Percentiles rank a stretch among this genome's conserved stretches.
Conservation (phyloP, 1,140 invertebrate genomes). For the Sinella curviseta region DNA sequence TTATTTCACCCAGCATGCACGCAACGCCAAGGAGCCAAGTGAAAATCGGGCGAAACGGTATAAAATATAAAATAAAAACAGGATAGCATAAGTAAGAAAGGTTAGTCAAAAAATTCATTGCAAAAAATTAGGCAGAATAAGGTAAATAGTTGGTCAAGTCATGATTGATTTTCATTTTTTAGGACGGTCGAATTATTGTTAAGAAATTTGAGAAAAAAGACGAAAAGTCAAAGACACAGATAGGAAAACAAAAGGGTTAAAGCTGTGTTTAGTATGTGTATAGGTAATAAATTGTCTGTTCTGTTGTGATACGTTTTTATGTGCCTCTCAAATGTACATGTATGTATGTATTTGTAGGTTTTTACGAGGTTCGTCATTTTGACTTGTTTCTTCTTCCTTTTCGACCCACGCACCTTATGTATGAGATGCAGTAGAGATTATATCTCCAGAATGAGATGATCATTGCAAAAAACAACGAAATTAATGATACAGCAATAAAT, state of each 20-base stretch:
- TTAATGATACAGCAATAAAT: conserved; percentile 11
- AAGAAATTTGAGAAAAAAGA: background rate
- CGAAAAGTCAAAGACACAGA: background rate
- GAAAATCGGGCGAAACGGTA: too few relatives aligned
- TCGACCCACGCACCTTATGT: background rate
- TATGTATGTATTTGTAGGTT: too few relatives aligned
- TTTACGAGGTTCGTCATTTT: too few relatives aligned
- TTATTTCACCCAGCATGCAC: background rate
- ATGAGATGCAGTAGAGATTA: too few relatives aligned
- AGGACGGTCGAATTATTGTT: too few relatives aligned
- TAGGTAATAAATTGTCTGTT: too few relatives aligned
- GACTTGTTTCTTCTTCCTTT: background rate
- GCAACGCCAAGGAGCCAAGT: background rate
- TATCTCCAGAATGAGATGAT: too few relatives aligned
- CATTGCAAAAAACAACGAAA: background rate
- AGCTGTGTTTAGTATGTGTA: background rate
- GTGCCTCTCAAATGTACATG: too few relatives aligned
- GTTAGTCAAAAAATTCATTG: too few relatives aligned
- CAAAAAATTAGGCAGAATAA: too few relatives aligned
- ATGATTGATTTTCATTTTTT: too few relatives aligned
- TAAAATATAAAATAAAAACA: conserved; percentile 1
- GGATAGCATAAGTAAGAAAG: conserved; percentile 14
- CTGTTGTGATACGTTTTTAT: too few relatives aligned
- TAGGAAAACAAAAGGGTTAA: background rate
- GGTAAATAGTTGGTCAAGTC: background rate